Evolutionary conservation across 2,888 invertebrate species (phyloP).

Genomic region (Lasiommata megera): DNA sequence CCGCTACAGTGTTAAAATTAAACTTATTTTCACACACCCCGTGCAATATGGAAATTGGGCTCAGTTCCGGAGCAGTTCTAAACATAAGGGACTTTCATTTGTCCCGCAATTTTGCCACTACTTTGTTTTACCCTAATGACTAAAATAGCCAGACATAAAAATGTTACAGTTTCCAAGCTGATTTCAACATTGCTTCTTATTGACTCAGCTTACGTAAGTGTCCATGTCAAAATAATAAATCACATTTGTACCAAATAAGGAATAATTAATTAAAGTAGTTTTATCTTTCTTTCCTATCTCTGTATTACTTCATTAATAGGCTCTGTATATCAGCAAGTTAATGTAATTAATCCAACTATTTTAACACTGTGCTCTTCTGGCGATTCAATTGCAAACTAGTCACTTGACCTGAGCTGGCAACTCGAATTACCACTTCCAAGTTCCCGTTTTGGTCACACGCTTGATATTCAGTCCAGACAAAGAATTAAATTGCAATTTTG

Average conservation of each 20-base stretch:
- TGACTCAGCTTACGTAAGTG: neutral
- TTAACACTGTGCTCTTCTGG: slow-evolving; percentile 6
- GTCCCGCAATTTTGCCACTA: neutral
- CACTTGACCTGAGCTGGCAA: slow-evolving; percentile 31
- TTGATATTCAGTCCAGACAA: slow-evolving; percentile 44
- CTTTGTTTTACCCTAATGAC: neutral
- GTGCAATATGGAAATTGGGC: slow-evolving; percentile 21
- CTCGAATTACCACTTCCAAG: slow-evolving; percentile 45
- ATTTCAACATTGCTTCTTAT: neutral
- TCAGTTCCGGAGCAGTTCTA: slow-evolving; percentile 2
- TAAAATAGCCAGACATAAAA: neutral
- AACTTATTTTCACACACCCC: slow-evolving; percentile 13
- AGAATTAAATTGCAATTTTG: slow-evolving; percentile 47
- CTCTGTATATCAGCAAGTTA: neutral
- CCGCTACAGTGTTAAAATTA: slow-evolving; percentile 27
- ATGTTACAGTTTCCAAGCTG: neutral
- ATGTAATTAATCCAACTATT: neutral
- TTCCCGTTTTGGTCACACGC: slow-evolving; percentile 45
- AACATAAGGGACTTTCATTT: slow-evolving; percentile 1
- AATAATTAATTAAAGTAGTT: neutral
- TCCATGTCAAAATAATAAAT: neutral
- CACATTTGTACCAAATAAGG: neutral
- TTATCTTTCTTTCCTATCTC: neutral
- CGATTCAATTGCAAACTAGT: slow-evolving; percentile 24
- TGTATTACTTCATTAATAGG: neutral